Percentiles rank a stretch among this genome's conserved stretches.
phyloP scores from a whole-genome alignment of 2,797 vertebrate genomes.

The Paedocypris micromegethes region DNA sequence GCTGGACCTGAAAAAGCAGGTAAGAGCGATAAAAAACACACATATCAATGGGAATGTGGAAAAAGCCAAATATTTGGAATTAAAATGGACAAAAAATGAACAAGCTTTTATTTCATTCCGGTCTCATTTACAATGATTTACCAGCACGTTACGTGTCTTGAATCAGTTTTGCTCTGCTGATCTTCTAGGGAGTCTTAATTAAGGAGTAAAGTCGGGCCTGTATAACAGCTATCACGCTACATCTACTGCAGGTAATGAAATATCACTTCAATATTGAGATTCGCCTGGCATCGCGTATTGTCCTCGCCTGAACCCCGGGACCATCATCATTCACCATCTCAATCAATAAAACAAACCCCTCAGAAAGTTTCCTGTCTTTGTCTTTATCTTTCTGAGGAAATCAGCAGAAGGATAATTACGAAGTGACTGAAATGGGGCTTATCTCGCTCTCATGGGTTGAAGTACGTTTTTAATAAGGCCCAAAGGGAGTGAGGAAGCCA shows the following conservation, averaged over 20 bases:
- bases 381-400: slow-evolving; percentile 48
- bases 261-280: slow-evolving; percentile 22
- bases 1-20: too few species aligned
- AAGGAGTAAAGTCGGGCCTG: slow-evolving; percentile 31
- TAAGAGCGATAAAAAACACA: too few species aligned
- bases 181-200: slow-evolving; percentile 21
- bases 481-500: slow-evolving; percentile 35
- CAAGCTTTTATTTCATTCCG: too few species aligned
- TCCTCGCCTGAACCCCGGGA: slow-evolving; percentile 5
- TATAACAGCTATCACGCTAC: slow-evolving; percentile 39
- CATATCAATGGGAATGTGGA: too few species aligned
- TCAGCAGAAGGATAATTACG: slow-evolving; percentile 44
- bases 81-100: too few species aligned
- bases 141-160: not conserved
- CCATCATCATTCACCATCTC: slow-evolving; percentile 14
- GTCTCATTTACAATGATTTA: not conserved
- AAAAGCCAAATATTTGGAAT: too few species aligned
- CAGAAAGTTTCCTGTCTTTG: slow-evolving; percentile 52
- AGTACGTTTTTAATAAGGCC: slow-evolving; percentile 53
- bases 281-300: slow-evolving; percentile 6
- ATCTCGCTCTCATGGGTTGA: slow-evolving; percentile 41
- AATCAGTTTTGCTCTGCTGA: slow-evolving; percentile 1
- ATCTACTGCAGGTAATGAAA: slow-evolving; percentile 20
- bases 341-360: slow-evolving; percentile 46
- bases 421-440: slow-evolving; percentile 32